Evolutionary conservation across 2,888 invertebrate genomes (phyloP).

Genomic region (Deilephila elpenor): DNA sequence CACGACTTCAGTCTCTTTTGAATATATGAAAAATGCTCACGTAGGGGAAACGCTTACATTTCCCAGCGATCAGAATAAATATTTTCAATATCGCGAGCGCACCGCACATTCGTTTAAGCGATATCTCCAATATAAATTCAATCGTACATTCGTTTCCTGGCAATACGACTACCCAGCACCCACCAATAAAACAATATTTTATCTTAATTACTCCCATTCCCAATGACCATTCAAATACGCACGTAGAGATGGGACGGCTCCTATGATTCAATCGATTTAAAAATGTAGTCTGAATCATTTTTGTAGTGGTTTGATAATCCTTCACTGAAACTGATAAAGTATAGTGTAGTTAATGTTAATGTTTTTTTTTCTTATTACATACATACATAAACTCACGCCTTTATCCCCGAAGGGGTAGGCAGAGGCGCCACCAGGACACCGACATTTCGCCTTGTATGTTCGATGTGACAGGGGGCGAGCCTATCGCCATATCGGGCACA

Average conservation of each 20-base stretch:
- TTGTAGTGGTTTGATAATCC: no score
- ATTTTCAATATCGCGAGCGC: conserved; percentile 16
- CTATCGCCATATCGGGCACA: no score
- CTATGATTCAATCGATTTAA: not conserved
- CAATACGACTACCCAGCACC: conserved; percentile 33
- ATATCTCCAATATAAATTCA: conserved; percentile 28
- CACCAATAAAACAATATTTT: conserved; percentile 58
- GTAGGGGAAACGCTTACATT: not conserved
- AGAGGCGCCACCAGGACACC: no score
- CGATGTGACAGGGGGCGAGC: no score
- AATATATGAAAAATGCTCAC: not conserved
- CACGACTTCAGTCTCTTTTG: no score
- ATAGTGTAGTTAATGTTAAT: no score
- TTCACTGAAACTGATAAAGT: no score
- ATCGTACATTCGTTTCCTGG: conserved; percentile 28
- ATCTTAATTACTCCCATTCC: conserved; percentile 59
- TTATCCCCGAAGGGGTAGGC: no score
- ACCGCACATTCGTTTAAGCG: not conserved
- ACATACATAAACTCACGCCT: no score
- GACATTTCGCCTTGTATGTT: no score
- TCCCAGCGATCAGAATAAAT: conserved; percentile 1
- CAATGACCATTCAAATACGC: conserved; percentile 62
- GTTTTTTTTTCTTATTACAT: no score
- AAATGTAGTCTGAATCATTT: no score
- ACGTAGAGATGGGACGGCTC: conserved; percentile 33